These are phyloP conservation scores for Misgurnus mizolepis DNA, from an alignment of 2,113 vertebrate species.

Conservation along the genomic window DNA sequence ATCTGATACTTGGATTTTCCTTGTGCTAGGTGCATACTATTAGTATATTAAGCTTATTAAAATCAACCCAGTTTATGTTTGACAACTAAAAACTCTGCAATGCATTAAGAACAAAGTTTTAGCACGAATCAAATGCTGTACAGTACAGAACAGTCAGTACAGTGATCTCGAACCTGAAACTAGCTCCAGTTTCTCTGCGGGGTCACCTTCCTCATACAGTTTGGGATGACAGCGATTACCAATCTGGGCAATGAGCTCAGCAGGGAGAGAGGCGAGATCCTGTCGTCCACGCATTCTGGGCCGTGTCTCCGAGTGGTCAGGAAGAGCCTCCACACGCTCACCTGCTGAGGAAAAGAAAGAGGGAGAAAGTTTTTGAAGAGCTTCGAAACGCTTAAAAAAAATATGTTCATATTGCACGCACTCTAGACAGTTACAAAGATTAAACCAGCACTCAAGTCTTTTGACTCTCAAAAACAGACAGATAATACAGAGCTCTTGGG, in stretches of 20 bases:
- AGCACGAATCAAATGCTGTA: too few species aligned
- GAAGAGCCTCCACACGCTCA: constrained; percentile 89
- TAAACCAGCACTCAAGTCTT: constrained; percentile 7
- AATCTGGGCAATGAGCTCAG: constrained; percentile 92
- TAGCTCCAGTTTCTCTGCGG: constrained; percentile 92
- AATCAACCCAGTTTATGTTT: too few species aligned
- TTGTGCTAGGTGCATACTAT: too few species aligned
- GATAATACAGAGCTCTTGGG: constrained; percentile 35
- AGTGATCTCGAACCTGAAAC: constrained; percentile 82
- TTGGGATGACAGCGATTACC: constrained; percentile 95
- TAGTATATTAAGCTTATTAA: too few species aligned
- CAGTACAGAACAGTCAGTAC: background rate
- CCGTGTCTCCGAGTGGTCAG: constrained; percentile 88
- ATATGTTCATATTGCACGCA: too few species aligned
- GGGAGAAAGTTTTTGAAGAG: background rate
- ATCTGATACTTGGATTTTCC: too few species aligned
- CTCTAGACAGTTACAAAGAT: constrained; percentile 24
- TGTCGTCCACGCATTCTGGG: constrained; percentile 85
- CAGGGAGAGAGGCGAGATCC: constrained; percentile 87
- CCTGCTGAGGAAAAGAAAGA: constrained; percentile 59
- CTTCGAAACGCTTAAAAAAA: background rate
- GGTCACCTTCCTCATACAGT: constrained; percentile 93
- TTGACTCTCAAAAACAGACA: constrained; percentile 23
- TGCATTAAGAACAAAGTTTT: too few species aligned
- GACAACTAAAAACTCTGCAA: too few species aligned